Base-by-base conservation (phyloP, 2,113 vertebrate species). In the Larimichthys polyactis region DNA sequence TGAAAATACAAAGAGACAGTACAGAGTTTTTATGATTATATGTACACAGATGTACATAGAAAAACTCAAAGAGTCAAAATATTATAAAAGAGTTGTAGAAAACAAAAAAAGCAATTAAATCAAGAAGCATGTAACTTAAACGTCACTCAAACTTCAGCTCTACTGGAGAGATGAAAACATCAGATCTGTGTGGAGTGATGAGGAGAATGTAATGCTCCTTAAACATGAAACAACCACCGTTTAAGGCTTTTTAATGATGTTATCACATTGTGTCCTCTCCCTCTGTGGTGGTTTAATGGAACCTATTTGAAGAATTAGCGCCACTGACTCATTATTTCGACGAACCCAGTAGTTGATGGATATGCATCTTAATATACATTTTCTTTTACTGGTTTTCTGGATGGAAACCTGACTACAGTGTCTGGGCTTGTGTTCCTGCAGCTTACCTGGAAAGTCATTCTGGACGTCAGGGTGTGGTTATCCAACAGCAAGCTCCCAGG, bases 371-470 rank as follows among this genome's bases (percentile, higher is more conserved):
- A 0, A 52, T 52, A 27, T 0, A 17, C 7, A 19, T 16, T 65
- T 10, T 3, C 8, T 17, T 36, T 63, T 12, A 24, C 46, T 0
- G n/a, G 52, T 75, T 19, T 54, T 27, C 32, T 54, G 16, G 24
- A 19, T 58, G 43, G 11, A 43, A 51, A 52, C 19, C 40, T 24
- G 15, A 20, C 71, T 24, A 1, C 2, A 17, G 5, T 55, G 36
- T 66, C 9, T 72, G 14, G 22, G 46, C 19, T 40, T 36, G 19
- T 36, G 20, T 11, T 57, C n/a, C 52, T 67, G 70, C 22, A 64
- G 2, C 58, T 79, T 63, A 93, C 91, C 87, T 90, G 81, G 54
- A 82, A 77, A 79, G 72, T 24, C 57, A 1, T 5, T 4, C 36
- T 70, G 19, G 79, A 79, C 5, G 6, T 77, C 19, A 29, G 5